Conservation (phyloP, 2,888 invertebrate genomes). For the Drosophila nr. perissopoda region DNA sequence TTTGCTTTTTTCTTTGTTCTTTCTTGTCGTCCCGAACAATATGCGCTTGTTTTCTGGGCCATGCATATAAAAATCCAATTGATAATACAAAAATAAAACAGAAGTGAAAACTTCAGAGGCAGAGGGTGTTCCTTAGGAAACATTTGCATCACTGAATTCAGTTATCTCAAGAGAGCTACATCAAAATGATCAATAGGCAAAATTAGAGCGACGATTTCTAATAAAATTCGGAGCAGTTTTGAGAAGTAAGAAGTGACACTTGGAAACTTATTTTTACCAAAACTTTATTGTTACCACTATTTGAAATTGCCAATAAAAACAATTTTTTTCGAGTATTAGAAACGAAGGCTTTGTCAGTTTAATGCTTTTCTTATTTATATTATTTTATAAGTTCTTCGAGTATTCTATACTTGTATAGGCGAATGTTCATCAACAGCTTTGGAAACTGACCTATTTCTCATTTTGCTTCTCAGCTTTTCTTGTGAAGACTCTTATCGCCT, state of each 20-base stretch:
- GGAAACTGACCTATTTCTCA: not conserved
- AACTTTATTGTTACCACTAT: fast-evolving
- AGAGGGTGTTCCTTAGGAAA: not conserved
- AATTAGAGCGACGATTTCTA: not conserved
- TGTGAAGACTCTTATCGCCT: not conserved
- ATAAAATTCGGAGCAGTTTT: not conserved
- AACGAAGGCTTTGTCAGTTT: not conserved
- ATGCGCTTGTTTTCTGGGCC: slow-evolving; percentile 35
- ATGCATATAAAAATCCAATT: slow-evolving; percentile 33
- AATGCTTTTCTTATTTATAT: not conserved
- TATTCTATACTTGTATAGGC: not conserved
- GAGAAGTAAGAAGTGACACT: not conserved
- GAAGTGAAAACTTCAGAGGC: not conserved
- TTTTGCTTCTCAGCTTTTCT: not conserved
- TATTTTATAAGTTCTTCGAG: not conserved
- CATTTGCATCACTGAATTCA: not conserved
- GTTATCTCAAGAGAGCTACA: not conserved
- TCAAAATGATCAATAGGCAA: not conserved
- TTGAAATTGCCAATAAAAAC: not conserved
- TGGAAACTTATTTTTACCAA: not conserved
- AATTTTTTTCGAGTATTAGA: not conserved
- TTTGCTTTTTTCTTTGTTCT: not conserved
- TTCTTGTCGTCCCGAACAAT: slow-evolving; percentile 35
- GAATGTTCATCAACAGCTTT: not conserved
- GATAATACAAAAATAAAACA: slow-evolving; percentile 43